These are phyloP conservation scores for Chionoecetes opilio DNA, from an alignment of 1,140 invertebrate genomes.

Conservation along the genomic window DNA sequence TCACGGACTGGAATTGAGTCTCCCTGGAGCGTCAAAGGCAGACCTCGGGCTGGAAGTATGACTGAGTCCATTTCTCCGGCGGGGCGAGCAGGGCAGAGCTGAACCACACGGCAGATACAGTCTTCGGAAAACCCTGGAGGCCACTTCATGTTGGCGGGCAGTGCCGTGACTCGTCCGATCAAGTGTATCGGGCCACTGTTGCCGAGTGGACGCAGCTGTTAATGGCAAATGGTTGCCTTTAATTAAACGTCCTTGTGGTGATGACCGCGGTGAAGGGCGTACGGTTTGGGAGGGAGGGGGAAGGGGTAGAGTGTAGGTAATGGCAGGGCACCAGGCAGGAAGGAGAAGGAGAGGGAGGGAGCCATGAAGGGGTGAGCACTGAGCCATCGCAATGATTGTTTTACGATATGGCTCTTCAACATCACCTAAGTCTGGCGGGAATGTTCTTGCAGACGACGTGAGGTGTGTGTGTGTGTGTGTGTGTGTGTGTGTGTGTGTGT, in stretches of 20 bases:
- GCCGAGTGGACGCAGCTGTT: constrained; percentile 23
- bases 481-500: constrained; percentile 15
- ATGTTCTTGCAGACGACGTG: neutral
- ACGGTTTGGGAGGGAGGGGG: neutral
- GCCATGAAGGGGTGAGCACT: neutral
- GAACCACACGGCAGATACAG: neutral
- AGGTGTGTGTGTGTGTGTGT: neutral
- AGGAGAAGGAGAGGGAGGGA: neutral
- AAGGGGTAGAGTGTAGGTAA: neutral
- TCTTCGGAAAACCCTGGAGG: constrained; percentile 3
- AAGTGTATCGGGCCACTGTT: neutral
- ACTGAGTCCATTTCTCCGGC: too few species aligned
- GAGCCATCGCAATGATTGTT: constrained; percentile 6
- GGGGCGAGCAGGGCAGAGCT: neutral
- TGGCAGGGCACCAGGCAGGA: neutral
- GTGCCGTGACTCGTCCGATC: neutral
- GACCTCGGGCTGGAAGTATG: too few species aligned
- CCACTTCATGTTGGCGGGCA: neutral
- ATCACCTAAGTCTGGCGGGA: neutral
- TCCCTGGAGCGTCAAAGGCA: too few species aligned
- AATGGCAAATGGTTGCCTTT: neutral
- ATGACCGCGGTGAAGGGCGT: neutral
- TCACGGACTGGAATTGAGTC: too few species aligned
- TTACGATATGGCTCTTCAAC: constrained; percentile 18
- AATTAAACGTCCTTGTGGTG: neutral